Conservation (phyloP, 2,113 vertebrate species). For the Phylloscopus trochiloides region DNA sequence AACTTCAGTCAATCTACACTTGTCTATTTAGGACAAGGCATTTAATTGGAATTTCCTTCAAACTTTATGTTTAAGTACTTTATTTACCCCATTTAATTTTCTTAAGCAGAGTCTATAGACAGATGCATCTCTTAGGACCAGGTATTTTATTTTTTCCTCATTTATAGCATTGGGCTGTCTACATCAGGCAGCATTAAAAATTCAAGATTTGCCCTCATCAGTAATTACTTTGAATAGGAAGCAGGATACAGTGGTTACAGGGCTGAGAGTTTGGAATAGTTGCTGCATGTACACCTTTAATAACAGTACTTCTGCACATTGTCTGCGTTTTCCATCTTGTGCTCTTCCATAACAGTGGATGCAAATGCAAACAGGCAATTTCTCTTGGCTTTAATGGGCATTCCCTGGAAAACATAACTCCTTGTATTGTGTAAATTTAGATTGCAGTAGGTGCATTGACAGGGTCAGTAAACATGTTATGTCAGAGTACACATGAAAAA, state of each 20-base stretch:
- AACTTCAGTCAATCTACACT: background rate
- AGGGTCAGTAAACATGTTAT: background rate
- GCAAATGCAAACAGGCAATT: background rate
- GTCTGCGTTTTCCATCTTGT: background rate
- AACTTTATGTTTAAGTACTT: conserved; percentile 4
- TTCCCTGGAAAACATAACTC: conserved; percentile 1
- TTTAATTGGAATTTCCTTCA: conserved; percentile 8
- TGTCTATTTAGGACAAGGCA: background rate
- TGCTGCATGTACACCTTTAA: background rate
- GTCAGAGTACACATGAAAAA: background rate
- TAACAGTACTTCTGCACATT: background rate
- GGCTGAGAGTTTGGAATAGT: background rate
- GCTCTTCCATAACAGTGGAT: background rate
- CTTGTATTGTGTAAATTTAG: background rate
- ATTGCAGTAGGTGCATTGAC: background rate
- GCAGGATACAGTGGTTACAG: background rate
- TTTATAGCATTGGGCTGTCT: background rate
- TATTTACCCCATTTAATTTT: conserved; percentile 28
- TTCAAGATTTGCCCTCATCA: conserved; percentile 23
- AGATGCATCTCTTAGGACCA: background rate
- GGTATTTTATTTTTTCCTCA: background rate
- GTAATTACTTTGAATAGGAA: conserved; percentile 32
- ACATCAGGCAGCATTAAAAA: conserved; percentile 19
- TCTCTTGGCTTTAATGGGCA: conserved; percentile 10
- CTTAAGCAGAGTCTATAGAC: background rate